Conservation (phyloP, 2,797 vertebrate genomes). For the Poecile montanus region DNA sequence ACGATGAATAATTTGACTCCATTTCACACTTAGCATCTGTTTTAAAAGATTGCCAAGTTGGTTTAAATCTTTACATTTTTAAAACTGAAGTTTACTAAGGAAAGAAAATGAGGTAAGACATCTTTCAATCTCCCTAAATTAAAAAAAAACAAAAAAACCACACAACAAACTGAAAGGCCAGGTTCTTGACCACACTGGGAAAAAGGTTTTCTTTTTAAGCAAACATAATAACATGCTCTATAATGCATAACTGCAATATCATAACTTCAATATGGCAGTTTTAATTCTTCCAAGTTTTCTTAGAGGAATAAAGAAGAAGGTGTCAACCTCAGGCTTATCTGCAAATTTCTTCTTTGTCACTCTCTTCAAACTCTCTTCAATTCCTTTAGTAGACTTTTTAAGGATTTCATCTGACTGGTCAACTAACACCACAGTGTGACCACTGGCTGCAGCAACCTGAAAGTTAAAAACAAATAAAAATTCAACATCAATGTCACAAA, state of each 20-base stretch:
- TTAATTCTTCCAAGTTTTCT: not conserved
- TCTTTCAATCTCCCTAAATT: not conserved
- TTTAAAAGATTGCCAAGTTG: not conserved
- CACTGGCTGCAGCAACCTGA: constrained; percentile 90
- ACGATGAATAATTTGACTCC: not conserved
- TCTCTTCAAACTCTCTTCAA: constrained; percentile 89
- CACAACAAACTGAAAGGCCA: not conserved
- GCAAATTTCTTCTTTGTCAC: constrained; percentile 95
- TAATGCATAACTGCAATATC: not conserved
- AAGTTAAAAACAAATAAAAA: not conserved
- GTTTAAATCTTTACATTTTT: not conserved
- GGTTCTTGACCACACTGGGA: not conserved
- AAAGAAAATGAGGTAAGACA: not conserved
- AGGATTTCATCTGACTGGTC: constrained; percentile 91
- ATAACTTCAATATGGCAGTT: not conserved
- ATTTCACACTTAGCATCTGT: not conserved
- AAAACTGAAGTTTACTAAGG: not conserved
- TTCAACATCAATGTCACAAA: not conserved
- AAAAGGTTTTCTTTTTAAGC: not conserved
- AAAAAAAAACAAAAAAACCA: not conserved
- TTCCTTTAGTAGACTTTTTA: constrained; percentile 86
- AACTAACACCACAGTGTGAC: constrained; percentile 92
- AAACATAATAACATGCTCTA: not conserved
- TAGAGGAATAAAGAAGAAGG: not conserved
- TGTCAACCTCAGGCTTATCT: constrained; percentile 90